Evolutionary conservation across 1,140 invertebrate genomes (phyloP).

Genomic region (Archegozetes longisetosus): DNA sequence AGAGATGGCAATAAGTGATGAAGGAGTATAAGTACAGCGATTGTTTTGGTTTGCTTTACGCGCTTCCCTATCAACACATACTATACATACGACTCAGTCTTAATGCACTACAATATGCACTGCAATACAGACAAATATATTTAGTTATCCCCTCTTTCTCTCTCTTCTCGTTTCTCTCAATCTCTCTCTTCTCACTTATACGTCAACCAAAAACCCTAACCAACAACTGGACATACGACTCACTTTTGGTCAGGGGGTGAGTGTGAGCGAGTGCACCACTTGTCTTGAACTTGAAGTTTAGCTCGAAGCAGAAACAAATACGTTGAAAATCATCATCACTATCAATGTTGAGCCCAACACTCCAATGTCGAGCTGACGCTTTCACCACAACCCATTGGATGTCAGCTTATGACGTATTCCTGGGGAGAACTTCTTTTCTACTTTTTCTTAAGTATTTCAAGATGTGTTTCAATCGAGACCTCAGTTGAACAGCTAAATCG

Average conservation of each 20-base stretch:
- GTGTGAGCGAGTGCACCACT: background rate
- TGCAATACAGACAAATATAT: background rate
- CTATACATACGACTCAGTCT: background rate
- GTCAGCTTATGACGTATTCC: too few species aligned
- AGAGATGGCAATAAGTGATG: background rate
- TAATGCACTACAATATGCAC: background rate
- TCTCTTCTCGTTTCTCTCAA: background rate
- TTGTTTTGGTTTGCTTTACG: too few species aligned
- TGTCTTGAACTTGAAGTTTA: background rate
- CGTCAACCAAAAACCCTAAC: background rate
- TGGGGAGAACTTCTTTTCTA: too few species aligned
- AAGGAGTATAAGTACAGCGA: too few species aligned
- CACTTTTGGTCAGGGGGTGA: background rate
- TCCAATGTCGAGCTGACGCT: too few species aligned
- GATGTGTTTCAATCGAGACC: too few species aligned
- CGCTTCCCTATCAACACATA: background rate
- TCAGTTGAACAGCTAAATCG: too few species aligned
- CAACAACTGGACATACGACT: background rate
- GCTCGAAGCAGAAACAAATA: background rate
- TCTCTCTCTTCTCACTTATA: background rate
- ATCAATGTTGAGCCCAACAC: too few species aligned
- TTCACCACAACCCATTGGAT: too few species aligned
- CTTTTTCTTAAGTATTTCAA: too few species aligned
- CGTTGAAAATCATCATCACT: background rate
- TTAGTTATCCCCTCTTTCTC: background rate